These are phyloP conservation scores for Phylloscopus trochilus DNA, from an alignment of 2,113 vertebrate genomes.

Conservation along the genomic window DNA sequence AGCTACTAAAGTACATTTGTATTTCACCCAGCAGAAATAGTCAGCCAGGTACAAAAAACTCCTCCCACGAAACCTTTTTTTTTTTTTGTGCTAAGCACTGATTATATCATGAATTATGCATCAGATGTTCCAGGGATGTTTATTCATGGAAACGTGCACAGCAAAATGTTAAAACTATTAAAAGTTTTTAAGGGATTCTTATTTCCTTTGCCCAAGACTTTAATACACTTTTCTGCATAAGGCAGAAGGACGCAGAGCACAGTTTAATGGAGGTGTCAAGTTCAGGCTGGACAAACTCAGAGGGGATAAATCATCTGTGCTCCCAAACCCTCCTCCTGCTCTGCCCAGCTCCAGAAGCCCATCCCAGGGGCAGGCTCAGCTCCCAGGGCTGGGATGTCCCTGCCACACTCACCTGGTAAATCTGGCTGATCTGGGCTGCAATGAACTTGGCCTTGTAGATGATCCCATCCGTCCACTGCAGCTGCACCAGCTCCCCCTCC, in stretches of 20 bases:
- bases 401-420: constrained; percentile 83
- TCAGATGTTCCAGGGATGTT: constrained; percentile 6
- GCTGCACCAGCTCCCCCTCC: constrained; percentile 82
- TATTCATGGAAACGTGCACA: constrained; percentile 12
- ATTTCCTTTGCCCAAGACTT: constrained; percentile 7
- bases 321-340: neutral
- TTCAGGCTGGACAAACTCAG: neutral
- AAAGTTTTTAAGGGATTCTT: constrained; percentile 1
- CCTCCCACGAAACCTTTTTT: neutral
- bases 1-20: constrained; percentile 29
- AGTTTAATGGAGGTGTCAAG: neutral
- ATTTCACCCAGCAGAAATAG: constrained; percentile 25
- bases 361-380: neutral
- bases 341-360: neutral
- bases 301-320: neutral
- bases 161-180: constrained; percentile 33
- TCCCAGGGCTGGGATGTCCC: neutral
- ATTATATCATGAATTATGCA: constrained; percentile 56
- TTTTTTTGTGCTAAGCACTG: neutral
- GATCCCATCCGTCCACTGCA: constrained; percentile 80
- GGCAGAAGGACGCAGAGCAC: neutral
- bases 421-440: constrained; percentile 78
- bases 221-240: neutral
- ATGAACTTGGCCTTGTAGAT: constrained; percentile 87
- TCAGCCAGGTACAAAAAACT: constrained; percentile 38